Conservation (phyloP, 2,113 vertebrate species). For the Sylvilagus bachmani region DNA sequence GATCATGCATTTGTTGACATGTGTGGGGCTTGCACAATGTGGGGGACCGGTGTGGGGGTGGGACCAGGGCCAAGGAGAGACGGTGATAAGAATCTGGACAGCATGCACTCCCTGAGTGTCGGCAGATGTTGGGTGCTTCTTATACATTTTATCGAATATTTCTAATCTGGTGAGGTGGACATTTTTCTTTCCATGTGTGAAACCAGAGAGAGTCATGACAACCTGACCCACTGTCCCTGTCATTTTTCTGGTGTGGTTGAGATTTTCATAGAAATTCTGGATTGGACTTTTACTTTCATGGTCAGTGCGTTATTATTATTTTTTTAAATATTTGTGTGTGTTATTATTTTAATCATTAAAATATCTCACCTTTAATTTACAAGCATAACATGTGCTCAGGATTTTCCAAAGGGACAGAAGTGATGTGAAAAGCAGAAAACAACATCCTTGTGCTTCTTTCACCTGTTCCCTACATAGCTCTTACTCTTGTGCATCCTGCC, state of each 20-base stretch:
- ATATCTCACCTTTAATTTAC: constrained; percentile 17
- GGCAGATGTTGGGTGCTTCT: constrained; percentile 21
- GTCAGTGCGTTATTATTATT: background rate
- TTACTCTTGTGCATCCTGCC: background rate
- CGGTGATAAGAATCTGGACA: background rate
- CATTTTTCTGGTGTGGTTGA: background rate
- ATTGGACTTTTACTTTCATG: constrained; percentile 58
- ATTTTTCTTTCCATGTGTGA: constrained; percentile 58
- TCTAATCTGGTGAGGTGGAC: background rate
- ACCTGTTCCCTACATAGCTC: background rate
- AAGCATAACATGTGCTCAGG: constrained; percentile 42
- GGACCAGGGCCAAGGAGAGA: background rate
- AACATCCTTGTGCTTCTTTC: constrained; percentile 2
- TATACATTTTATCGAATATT: constrained; percentile 24
- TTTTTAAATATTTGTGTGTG: background rate
- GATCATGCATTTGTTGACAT: background rate
- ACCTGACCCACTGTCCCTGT: background rate
- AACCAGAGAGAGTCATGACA: constrained; percentile 36
- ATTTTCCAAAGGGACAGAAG: constrained; percentile 42
- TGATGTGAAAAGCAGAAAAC: constrained; percentile 52
- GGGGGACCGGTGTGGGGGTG: background rate
- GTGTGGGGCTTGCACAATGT: background rate
- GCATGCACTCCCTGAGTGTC: background rate
- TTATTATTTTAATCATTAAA: constrained; percentile 48
- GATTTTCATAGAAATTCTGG: constrained; percentile 55